phyloP scores from a whole-genome alignment of 2,113 vertebrate genomes.

The Myotis lucifugus region DNA sequence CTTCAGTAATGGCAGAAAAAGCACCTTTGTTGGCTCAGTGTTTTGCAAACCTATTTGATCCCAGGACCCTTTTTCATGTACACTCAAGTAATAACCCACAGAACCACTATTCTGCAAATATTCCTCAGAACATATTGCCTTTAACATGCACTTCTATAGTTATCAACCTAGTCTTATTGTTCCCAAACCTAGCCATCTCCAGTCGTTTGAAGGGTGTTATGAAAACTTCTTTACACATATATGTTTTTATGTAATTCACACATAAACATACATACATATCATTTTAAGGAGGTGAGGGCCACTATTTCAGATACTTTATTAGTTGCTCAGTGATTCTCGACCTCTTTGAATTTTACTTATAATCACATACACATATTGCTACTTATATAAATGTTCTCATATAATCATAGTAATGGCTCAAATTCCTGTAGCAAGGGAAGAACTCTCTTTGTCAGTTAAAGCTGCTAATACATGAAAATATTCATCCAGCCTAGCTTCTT shows the following conservation, averaged over 20 bases:
- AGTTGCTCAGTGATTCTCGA: constrained; percentile 48
- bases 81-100: constrained; percentile 14
- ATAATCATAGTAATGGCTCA: constrained; percentile 58
- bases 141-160: constrained; percentile 55
- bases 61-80: background rate
- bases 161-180: constrained; percentile 18
- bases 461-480: constrained; percentile 61
- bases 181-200: constrained; percentile 54
- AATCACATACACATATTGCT: constrained; percentile 24
- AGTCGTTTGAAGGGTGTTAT: constrained; percentile 50
- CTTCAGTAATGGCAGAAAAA: background rate
- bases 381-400: constrained; percentile 60
- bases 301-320: constrained; percentile 52
- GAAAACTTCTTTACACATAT: constrained; percentile 51
- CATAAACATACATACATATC: constrained; percentile 6
- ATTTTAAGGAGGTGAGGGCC: constrained; percentile 39
- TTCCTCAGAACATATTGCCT: constrained; percentile 45
- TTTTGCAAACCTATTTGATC: constrained; percentile 50
- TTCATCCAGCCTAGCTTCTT: constrained; percentile 58
- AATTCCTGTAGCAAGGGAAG: constrained; percentile 48
- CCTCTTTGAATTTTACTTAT: constrained; percentile 52
- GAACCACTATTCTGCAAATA: constrained; percentile 39
- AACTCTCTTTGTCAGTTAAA: constrained; percentile 55
- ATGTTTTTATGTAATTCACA: constrained; percentile 56
- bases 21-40: constrained; percentile 35